phyloP scores from a whole-genome alignment of 2,888 invertebrate genomes.

The Arenicola marina region DNA sequence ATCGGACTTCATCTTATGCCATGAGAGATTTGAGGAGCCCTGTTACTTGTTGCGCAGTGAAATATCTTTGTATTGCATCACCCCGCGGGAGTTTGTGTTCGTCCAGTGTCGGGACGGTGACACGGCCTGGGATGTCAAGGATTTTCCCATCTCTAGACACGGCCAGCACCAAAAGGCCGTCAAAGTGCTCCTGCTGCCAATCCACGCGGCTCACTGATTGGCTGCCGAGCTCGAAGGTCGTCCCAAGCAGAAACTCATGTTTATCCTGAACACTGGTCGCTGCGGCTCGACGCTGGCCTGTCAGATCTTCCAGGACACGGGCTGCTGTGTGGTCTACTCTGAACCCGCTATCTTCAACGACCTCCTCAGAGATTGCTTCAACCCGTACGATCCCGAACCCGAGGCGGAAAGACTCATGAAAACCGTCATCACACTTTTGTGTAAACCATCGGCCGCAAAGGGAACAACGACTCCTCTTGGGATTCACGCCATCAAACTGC shows the following conservation, averaged over 20 bases:
- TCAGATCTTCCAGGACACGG: background rate
- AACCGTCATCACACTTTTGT: background rate
- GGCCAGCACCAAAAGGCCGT: slow-evolving; percentile 1
- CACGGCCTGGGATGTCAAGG: background rate
- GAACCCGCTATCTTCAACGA: background rate
- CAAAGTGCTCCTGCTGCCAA: background rate
- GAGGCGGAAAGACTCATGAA: background rate
- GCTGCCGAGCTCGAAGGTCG: background rate
- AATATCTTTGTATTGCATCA: background rate
- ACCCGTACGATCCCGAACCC: background rate
- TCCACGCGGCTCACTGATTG: background rate
- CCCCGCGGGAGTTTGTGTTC: background rate
- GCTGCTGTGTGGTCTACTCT: background rate
- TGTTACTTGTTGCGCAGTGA: background rate
- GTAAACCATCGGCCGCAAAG: no score
- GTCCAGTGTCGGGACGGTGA: background rate
- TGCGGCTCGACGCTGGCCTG: slow-evolving; percentile 4
- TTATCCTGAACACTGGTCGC: background rate
- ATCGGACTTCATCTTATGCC: background rate
- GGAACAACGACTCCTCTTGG: no score
- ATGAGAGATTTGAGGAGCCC: background rate
- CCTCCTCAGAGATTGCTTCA: background rate
- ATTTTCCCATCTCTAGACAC: background rate
- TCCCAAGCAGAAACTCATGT: background rate
- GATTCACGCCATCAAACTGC: background rate